Evolutionary conservation across 2,113 vertebrate species (phyloP), one percentile per base, ranked within the genome.

Genomic region (Callionymus lyra): DNA sequence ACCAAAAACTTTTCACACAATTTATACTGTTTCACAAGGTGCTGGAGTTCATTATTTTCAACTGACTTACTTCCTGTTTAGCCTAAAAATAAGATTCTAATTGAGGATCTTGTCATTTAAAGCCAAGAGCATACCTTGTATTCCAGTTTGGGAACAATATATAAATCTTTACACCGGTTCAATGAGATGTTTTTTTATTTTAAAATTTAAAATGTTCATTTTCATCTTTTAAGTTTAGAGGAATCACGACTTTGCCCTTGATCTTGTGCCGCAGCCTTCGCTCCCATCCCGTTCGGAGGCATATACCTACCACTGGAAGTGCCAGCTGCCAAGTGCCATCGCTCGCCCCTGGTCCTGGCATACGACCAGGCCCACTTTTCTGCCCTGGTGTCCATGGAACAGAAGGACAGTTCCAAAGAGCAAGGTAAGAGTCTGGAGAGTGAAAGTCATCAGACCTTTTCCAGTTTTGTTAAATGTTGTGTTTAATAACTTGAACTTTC

Each of bases 311-410:
- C 95, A 2, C 73, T 98, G 82, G 95, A 98, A 49, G 91, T 93
- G 33, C 88, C 91, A 1, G 83, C 90, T 51, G 83, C 63, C 79
- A 93, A 90, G 78, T 97, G 94, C 76, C 93, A 97, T 34, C 87
- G 90, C 18, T 95, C 91, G 0, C 95, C 94, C 0, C 67, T 98
- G 59, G 95, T 98, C 1, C 82, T 98, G 47, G 93, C 94, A 0
- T 98, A 98, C 0, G 95, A 98, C 57, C 95, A 98, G 78, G 95
- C 95, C 1, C 95, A 98, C 79, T 98, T 98, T 12, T 97, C 94
- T 15, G 95, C 94, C 5, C 85, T 98, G 45, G 95, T 98, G 12
- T 97, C 95, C 62, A 98, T 96, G 95, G 94, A 98, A 68, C 93
- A 94, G 85, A 93, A 88, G 59, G 92, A 94, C 41, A 72, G 79